Evolutionary conservation across 1,140 invertebrate species (phyloP).

Genomic region (Augochlora pura): DNA sequence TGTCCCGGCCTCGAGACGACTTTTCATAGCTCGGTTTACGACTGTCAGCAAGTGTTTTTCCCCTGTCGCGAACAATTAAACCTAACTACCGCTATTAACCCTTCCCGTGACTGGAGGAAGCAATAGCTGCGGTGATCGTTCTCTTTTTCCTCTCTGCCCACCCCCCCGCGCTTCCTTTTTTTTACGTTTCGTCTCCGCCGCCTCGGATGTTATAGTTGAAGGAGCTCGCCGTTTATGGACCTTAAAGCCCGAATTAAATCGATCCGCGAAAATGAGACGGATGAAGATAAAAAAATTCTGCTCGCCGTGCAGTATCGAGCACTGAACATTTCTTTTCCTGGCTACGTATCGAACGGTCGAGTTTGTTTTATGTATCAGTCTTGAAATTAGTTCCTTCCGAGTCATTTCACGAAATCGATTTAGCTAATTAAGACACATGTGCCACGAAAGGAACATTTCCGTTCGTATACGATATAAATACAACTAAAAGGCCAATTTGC

Average conservation of each 20-base stretch:
- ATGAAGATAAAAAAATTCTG: background rate
- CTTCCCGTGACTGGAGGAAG: background rate
- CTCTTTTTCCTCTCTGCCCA: background rate
- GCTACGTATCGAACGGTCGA: no score
- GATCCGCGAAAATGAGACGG: background rate
- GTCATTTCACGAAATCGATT: no score
- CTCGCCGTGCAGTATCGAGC: background rate
- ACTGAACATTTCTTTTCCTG: no score
- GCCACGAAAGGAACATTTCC: no score
- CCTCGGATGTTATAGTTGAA: background rate
- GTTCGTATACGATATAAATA: no score
- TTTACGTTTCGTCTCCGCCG: background rate
- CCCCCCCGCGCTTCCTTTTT: background rate
- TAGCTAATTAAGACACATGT: no score
- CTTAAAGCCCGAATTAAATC: background rate
- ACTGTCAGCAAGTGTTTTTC: slow-evolving; percentile 8
- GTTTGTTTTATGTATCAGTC: no score
- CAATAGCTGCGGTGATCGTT: background rate
- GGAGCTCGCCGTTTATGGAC: background rate
- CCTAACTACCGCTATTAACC: slow-evolving; percentile 14
- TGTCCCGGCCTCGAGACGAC: background rate
- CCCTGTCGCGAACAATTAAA: slow-evolving; percentile 17
- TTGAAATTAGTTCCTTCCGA: no score
- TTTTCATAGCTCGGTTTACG: slow-evolving; percentile 1
- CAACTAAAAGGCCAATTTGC: no score